phyloP scores from a whole-genome alignment of 2,888 invertebrate genomes.

The Ophonus ardosiacus region DNA sequence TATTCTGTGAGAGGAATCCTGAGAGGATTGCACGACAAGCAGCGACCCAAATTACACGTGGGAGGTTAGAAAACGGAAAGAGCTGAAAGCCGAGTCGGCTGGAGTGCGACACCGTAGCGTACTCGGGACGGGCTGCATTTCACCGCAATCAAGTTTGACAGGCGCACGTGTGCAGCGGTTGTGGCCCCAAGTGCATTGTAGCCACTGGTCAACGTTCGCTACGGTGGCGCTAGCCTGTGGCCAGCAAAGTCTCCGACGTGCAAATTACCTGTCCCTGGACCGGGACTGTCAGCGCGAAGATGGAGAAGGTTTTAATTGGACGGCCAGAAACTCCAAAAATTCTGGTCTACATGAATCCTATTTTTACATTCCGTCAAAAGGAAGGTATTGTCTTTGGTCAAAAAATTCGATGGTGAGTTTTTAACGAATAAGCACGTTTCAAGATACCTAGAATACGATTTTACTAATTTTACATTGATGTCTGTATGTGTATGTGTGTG shows the following conservation, averaged over 20 bases:
- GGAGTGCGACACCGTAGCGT: not conserved
- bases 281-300: constrained; percentile 12
- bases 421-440: too few relatives aligned
- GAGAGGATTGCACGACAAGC: not conserved
- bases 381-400: too few relatives aligned
- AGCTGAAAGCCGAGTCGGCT: too few relatives aligned
- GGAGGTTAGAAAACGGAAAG: constrained; percentile 9
- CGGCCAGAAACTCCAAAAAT: not conserved
- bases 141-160: constrained; percentile 47
- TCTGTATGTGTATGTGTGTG: too few relatives aligned
- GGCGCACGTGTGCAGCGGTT: constrained; percentile 30
- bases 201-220: constrained; percentile 28
- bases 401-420: too few relatives aligned
- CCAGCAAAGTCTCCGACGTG: not conserved
- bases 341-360: not conserved
- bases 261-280: constrained; percentile 7
- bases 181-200: constrained; percentile 32
- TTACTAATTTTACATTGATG: too few relatives aligned
- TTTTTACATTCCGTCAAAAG: too few relatives aligned
- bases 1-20: not conserved
- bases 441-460: too few relatives aligned
- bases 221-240: not conserved
- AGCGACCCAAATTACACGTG: not conserved
- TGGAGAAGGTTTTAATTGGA: constrained; percentile 11
- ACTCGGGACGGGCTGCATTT: not conserved